These are phyloP conservation scores for Microtus oregoni DNA, from an alignment of 2,113 vertebrate species.

Conservation along the genomic window DNA sequence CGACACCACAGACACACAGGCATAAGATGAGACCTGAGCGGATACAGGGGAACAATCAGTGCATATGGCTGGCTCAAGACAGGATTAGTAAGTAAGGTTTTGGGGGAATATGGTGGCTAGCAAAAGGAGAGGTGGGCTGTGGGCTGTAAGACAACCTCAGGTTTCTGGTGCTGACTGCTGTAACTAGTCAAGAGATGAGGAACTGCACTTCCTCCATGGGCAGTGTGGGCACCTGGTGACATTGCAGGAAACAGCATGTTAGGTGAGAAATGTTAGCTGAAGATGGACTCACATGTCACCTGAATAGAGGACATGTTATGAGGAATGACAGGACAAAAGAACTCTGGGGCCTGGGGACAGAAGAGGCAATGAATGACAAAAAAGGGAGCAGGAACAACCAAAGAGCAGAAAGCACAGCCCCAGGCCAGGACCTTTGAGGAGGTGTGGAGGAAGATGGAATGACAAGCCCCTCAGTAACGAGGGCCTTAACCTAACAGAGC, in stretches of 20 bases:
- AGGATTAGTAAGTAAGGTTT: slow-evolving; percentile 7
- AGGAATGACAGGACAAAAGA: not conserved
- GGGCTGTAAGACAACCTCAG: not conserved
- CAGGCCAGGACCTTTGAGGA: not conserved
- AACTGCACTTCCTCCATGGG: not conserved
- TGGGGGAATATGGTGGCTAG: not conserved
- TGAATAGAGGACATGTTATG: not conserved
- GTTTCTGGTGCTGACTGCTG: not conserved
- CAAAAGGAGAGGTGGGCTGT: not conserved
- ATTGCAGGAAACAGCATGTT: not conserved
- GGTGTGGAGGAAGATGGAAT: not conserved
- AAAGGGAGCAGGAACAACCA: not conserved
- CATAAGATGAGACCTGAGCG: not conserved
- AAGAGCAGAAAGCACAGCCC: not conserved
- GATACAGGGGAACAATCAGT: not conserved
- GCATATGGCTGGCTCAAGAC: not conserved
- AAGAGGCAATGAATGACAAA: not conserved
- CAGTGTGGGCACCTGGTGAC: not conserved
- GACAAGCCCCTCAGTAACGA: not conserved
- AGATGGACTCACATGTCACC: not conserved
- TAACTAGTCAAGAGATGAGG: not conserved
- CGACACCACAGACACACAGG: not conserved
- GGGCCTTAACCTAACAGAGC: not conserved
- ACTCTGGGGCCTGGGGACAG: not conserved
- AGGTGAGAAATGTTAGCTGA: not conserved